These are phyloP conservation scores for Campylomormyrus numenius DNA, from an alignment of 2,113 vertebrate species.

Conservation along the genomic window DNA sequence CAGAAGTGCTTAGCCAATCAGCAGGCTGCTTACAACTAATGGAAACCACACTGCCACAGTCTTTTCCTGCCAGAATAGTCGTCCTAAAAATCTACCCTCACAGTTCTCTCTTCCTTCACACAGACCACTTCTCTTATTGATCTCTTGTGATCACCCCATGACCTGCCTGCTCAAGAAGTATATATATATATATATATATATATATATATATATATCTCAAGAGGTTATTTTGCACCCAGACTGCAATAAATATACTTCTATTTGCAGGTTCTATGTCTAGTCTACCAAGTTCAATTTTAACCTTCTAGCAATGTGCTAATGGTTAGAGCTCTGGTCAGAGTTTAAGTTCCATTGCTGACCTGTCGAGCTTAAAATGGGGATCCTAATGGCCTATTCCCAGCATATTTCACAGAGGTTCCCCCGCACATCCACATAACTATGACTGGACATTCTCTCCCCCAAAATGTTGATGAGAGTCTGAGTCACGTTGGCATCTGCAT, in stretches of 20 bases:
- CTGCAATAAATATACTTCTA: neutral
- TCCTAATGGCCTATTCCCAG: neutral
- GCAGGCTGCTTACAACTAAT: neutral
- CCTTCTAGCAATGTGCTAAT: neutral
- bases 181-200: neutral
- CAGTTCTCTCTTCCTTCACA: neutral
- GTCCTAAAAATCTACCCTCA: neutral
- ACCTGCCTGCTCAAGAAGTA: neutral
- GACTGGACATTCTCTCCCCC: neutral
- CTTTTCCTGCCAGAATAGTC: neutral
- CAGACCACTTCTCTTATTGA: neutral
- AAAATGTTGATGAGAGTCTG: neutral
- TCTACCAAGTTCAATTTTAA: neutral
- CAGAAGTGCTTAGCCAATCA: neutral
- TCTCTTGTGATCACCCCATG: neutral
- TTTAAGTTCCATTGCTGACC: neutral
- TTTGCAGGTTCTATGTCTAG: neutral
- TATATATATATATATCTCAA: neutral
- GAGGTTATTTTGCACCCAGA: neutral
- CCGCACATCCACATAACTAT: neutral
- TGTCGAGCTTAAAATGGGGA: neutral
- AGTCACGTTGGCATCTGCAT: neutral
- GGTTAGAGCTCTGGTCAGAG: neutral
- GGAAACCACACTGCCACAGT: neutral
- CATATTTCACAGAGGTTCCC: neutral